Base-by-base conservation (phyloP, 64 coral and sea anemone genomes). In the Trachythela sp. region DNA sequence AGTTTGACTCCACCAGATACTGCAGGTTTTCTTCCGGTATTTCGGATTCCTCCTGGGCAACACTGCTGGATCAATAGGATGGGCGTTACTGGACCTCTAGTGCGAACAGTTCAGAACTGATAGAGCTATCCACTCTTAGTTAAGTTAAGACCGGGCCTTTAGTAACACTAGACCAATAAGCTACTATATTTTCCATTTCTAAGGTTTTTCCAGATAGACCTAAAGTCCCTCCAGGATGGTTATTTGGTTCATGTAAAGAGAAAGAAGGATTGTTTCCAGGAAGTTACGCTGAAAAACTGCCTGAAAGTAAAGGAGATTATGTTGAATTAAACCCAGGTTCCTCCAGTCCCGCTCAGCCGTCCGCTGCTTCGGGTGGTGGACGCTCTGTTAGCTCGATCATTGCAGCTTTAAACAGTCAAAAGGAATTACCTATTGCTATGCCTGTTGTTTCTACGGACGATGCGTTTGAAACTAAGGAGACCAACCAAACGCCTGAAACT, bases 251-350 rank as follows among this genome's bases (percentile, higher is more conserved):
- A 77, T 89, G 89, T 39, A 91, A 89, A 56, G 89, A 89, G 38
- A 99, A 87, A 58, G 88, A 87, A 56, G 96, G 96, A 7, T 72
- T 93, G 40, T 99, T 99, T 24, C 96, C 96, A 60, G 96, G 38
- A 89, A 99, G 93, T 76, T 99, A 99, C 91, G 96, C 89, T 20
- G 96, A 99, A 60, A 91, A 86, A 39, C 88, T 93, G 0, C 83
- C 91, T 43, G 91, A 94, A 13, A 80, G 75, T 39, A 80, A 80
- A 39, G 75, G 75, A 35, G 75, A 80, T 35, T 80, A 80, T 80
- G 75, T 80, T 15, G 75, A 80, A 39, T 29, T 80, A 13, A 80
- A 80, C 34, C 50, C 39, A 31, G 15, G 49, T 0, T 54, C 60
- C 18, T 24, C 85, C 48, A 31, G 7, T 15, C 20, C 18, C 14